These are phyloP conservation scores for Cinara cedri DNA, from an alignment of 2,888 invertebrate species.

Conservation along the genomic window DNA sequence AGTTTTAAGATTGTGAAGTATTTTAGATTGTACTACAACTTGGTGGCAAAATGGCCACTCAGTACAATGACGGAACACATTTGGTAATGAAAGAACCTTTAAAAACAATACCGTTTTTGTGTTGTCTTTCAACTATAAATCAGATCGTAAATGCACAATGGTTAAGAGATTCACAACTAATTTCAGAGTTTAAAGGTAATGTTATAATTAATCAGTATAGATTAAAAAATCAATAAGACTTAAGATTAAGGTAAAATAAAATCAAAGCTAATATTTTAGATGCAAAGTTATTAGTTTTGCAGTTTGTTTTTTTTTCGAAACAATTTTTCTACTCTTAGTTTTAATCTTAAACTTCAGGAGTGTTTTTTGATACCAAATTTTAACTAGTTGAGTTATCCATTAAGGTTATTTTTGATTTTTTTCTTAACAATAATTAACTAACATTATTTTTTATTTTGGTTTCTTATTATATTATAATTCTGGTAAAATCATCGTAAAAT, in stretches of 20 bases:
- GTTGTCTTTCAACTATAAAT: constrained; percentile 80
- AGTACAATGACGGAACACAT: constrained; percentile 80
- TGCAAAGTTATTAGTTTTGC: no score
- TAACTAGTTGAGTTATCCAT: no score
- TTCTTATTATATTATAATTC: no score
- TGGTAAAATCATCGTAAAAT: no score
- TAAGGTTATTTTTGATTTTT: no score
- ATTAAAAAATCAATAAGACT: not conserved
- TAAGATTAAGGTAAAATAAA: not conserved
- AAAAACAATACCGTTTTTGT: constrained; percentile 84
- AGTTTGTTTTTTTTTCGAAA: no score
- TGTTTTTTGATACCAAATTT: no score
- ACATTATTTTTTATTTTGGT: no score
- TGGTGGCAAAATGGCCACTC: constrained; percentile 80
- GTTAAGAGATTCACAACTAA: constrained; percentile 80
- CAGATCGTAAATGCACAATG: constrained; percentile 83
- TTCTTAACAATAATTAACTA: no score
- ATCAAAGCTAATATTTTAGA: no score
- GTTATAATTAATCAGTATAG: not conserved
- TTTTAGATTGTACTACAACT: constrained; percentile 72
- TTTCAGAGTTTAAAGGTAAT: constrained; percentile 76
- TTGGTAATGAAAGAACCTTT: constrained; percentile 78
- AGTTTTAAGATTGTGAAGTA: not conserved
- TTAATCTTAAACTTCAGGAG: no score
- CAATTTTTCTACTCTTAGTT: no score